Conservation (phyloP, 2,113 vertebrate genomes). For the Oreochromis tanganicae region DNA sequence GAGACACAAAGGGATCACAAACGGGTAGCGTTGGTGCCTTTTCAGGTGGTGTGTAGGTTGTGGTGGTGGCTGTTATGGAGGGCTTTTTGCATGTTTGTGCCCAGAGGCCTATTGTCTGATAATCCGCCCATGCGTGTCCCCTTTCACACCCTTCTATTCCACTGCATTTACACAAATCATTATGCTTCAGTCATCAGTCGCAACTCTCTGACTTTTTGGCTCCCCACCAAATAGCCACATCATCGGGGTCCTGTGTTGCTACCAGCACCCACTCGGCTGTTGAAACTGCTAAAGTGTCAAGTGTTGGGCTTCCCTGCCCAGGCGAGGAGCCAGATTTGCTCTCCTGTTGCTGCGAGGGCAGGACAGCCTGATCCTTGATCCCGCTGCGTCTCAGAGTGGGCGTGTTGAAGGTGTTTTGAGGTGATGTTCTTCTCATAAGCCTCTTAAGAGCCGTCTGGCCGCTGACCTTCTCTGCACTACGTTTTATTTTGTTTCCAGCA, state of each 20-base stretch:
- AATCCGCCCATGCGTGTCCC: background rate
- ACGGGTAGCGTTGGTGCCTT: background rate
- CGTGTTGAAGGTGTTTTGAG: slow-evolving; percentile 27
- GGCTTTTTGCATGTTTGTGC: background rate
- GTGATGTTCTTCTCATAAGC: slow-evolving; percentile 36
- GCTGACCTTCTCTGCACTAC: slow-evolving; percentile 11
- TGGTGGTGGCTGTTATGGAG: background rate
- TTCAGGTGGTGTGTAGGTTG: background rate
- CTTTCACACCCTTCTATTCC: background rate
- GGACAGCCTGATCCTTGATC: background rate
- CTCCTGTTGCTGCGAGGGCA: background rate
- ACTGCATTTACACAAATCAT: background rate
- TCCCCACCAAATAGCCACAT: background rate
- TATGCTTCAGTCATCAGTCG: background rate
- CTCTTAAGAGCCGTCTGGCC: slow-evolving; percentile 34
- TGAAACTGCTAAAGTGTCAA: background rate
- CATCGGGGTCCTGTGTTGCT: background rate
- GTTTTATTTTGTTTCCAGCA: background rate
- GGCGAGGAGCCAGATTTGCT: background rate
- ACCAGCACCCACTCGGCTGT: background rate
- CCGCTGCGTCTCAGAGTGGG: slow-evolving; percentile 1
- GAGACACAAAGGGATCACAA: background rate
- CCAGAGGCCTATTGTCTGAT: background rate
- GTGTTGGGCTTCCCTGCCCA: background rate
- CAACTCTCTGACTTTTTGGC: background rate